Evolutionary conservation across 2,888 invertebrate genomes (phyloP), one percentile per base, ranked within the genome.

Genomic region (Tenthredo scrophulariae): DNA sequence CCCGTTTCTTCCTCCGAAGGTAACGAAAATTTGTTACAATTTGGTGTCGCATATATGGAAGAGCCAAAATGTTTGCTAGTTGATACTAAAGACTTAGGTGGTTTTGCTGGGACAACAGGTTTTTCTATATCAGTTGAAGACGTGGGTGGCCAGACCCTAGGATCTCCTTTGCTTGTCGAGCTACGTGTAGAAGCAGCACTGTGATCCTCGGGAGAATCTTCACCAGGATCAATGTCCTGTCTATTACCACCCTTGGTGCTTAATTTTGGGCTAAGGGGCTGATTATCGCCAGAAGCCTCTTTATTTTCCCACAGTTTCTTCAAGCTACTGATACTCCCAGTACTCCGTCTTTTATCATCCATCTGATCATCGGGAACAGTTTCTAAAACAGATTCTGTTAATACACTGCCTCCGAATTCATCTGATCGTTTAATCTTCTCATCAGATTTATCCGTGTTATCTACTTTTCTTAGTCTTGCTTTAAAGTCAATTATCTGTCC

Each of bases 241-340:
- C 91, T 90, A 50, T 86, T 87, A 87, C 86, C 46, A 40, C 54
- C 62, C 29, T 43, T 50, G 22, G 54, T 62, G 26, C 92, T 89
- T 88, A 96, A 93, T 91, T 96, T 97, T 0, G 96, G 96, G 90
- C 96, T 96, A 70, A 96, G 92, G 86, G 96, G 95, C 77, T 95
- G 94, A 87, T 94, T 95, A 43, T 94, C 93, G 65, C 92, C 92
- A 9, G 92, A 90, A 4, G 93, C 93, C 92, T 96, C 96, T 91
- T 97, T 97, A 88, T 96, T 97, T 94, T 98, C 98, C 98, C 98
- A 98, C 87, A 98, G 94, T 93, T 97, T 97, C 93, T 98, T 98
- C 90, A 98, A 94, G 93, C 97, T 98, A 92, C 97, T 98, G 91
- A 98, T 98, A 94, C 98, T 98, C 87, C 98, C 98, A 79, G 98